Percentiles rank a stretch among this genome's conserved stretches.
Evolutionary conservation across 2,797 vertebrate genomes (phyloP).

Genomic region (Calcarius lapponicus): DNA sequence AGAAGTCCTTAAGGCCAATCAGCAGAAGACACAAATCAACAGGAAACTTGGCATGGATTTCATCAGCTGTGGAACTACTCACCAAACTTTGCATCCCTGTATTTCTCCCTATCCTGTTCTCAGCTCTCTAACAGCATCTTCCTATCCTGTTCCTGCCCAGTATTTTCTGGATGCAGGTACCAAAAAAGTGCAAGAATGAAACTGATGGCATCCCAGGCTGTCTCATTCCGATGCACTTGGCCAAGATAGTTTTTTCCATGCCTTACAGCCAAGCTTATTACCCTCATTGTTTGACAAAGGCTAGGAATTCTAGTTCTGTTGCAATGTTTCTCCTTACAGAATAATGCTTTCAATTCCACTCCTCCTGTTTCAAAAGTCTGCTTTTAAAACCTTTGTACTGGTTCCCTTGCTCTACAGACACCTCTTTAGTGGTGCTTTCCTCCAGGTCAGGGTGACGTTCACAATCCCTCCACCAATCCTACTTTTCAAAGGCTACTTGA

Average conservation of each 20-base stretch:
- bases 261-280: conserved; percentile 45
- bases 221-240: not conserved
- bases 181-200: conserved; percentile 5
- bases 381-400: not conserved
- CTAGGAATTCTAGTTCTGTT: conserved; percentile 40
- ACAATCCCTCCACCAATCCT: not conserved
- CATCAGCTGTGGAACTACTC: not conserved
- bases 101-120: not conserved
- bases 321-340: conserved; percentile 1
- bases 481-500: not conserved
- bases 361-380: not conserved
- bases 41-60: not conserved
- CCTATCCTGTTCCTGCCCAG: not conserved
- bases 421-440: not conserved
- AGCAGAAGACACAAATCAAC: not conserved
- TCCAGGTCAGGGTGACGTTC: not conserved
- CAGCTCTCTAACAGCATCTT: not conserved
- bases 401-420: not conserved
- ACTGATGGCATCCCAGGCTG: conserved; percentile 6
- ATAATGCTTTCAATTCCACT: not conserved
- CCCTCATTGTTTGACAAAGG: conserved; percentile 34
- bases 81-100: not conserved
- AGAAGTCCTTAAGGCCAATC: not conserved
- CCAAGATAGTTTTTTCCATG: conserved; percentile 21
- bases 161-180: not conserved